Base-by-base conservation (phyloP, 2,797 vertebrate species). In the Capromys pilorides region DNA sequence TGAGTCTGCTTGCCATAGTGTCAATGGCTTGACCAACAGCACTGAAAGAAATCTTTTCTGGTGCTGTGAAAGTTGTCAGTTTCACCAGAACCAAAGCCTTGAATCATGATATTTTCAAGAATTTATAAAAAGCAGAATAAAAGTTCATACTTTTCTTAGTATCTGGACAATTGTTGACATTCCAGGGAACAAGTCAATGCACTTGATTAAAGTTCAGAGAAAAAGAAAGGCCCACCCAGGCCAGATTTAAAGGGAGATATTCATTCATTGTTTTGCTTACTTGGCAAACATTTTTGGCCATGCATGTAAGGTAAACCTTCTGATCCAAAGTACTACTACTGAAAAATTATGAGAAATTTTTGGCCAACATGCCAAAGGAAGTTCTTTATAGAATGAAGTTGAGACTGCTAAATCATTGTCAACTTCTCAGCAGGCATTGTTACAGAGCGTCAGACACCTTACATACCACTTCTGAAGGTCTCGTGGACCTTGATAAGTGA, bases 281-380 rank as follows among this genome's bases (percentile, higher is more conserved):
- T 92, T 94, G 71, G 49, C 54, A 88, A 91, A 6, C 61, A 66
- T 24, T 90, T 93, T 77, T 96, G 92, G 79, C 73, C 67, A 77
- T 28, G 33, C 7, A 8, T 18, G 36, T 77, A 41, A 96, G 45
- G 79, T 80, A 95, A 92, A 92, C 77, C 69, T 94, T 86, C 64
- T 88, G 51, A 90, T 69, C 62, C 39, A 88, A 91, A 62, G 45
- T 7, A 59, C 28, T 85, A 73, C 12, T 94, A 24, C 87, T 88
- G 57, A 97, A 96, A 82, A 95, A 80, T 64, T 73, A 66, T 24
- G 51, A 96, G 57, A 41, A 84, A 51, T 41, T 90, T 95, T 90
- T 88, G 24, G 54, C 81, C 49, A 92, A 86, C 57, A 36, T 62
- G 69, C 22, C 78, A 75, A 88, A 80, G 41, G 11, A 93, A 93